Percentiles rank a stretch among this genome's conserved stretches.
Evolutionary conservation across 2,113 vertebrate genomes (phyloP).

Genomic region (Glareola pratincola): DNA sequence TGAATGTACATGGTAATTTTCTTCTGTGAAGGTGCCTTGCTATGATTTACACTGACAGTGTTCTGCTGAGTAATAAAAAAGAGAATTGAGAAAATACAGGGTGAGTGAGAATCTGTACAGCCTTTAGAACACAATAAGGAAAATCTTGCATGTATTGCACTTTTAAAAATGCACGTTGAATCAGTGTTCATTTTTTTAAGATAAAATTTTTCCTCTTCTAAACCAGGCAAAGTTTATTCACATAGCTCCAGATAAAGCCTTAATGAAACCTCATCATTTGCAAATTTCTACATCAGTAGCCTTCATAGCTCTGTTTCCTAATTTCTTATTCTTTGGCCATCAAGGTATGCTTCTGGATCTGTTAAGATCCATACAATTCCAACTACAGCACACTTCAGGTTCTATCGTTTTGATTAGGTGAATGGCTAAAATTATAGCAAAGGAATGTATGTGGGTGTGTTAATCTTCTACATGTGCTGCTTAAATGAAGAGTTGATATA

Average conservation of each 20-base stretch:
- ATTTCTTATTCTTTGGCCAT: neutral
- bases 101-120: neutral
- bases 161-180: neutral
- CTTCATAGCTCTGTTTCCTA: neutral
- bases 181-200: neutral
- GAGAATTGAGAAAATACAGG: neutral
- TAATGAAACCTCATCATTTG: neutral
- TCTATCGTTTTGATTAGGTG: neutral
- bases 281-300: neutral
- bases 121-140: neutral
- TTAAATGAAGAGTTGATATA: neutral
- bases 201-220: neutral
- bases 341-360: neutral
- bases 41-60: neutral
- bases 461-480: neutral
- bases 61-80: conserved; percentile 9
- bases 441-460: neutral
- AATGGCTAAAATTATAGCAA: neutral
- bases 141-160: neutral
- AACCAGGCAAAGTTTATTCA: neutral
- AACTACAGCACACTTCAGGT: neutral
- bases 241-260: neutral
- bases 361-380: neutral
- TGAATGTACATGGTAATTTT: neutral
- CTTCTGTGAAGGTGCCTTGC: neutral